Percentiles rank a stretch among this genome's conserved stretches.
Evolutionary conservation across 1,140 invertebrate genomes (phyloP).

Genomic region (Drosophila mauritiana): DNA sequence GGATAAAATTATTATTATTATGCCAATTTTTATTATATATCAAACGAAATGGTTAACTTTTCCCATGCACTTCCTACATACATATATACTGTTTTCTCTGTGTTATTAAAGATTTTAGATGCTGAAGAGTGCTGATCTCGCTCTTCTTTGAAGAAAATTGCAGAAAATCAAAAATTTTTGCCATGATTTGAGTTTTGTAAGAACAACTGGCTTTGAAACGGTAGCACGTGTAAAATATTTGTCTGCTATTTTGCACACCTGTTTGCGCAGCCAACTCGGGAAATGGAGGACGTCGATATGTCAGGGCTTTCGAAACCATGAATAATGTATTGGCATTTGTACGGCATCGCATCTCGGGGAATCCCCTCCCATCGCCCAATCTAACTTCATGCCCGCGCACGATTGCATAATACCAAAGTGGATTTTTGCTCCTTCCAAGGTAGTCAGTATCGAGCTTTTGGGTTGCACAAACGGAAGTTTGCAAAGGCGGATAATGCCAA

Average conservation of each 20-base stretch:
- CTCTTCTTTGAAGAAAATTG: no score
- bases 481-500: constrained; percentile 37
- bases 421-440: constrained; percentile 49
- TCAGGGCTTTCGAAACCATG: constrained; percentile 42
- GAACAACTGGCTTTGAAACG: constrained; percentile 43
- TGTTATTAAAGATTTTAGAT: no score
- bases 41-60: no score
- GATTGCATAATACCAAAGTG: constrained; percentile 73
- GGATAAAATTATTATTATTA: no score
- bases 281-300: not conserved
- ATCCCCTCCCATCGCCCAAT: constrained; percentile 2
- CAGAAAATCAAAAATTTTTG: not conserved
- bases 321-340: constrained; percentile 64
- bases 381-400: constrained; percentile 39
- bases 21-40: no score
- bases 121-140: no score
- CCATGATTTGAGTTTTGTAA: not conserved
- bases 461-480: constrained; percentile 19
- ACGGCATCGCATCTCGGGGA: constrained; percentile 3
- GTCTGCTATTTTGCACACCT: constrained; percentile 78
- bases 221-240: constrained; percentile 70
- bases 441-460: constrained; percentile 31
- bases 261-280: constrained; percentile 42
- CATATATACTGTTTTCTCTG: no score
- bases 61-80: no score